Evolutionary conservation across 92 coral and sea anemone genomes (phyloP).

Genomic region (Zoanthus solanderi): DNA sequence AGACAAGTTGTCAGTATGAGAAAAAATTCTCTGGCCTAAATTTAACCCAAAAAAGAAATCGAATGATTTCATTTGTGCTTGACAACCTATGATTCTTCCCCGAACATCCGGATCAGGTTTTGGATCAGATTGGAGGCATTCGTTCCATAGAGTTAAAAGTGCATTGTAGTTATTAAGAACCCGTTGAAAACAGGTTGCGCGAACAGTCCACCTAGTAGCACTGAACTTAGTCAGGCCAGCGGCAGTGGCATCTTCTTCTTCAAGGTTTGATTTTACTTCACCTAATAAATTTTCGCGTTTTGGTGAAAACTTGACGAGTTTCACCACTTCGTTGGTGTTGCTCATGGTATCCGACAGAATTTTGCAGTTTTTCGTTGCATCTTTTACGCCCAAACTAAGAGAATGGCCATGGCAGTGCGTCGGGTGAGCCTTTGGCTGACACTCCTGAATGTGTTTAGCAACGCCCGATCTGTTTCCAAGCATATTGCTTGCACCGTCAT

Average conservation of each 20-base stretch:
- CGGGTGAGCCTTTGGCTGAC: constrained; percentile 68
- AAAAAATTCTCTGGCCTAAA: constrained; percentile 50
- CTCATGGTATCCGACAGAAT: constrained; percentile 67
- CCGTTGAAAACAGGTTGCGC: constrained; percentile 47
- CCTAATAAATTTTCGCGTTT: constrained; percentile 58
- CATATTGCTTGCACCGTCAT: constrained; percentile 56
- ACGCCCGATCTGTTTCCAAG: constrained; percentile 53
- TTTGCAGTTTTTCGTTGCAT: constrained; percentile 63
- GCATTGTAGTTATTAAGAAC: constrained; percentile 47
- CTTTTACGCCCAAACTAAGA: constrained; percentile 57
- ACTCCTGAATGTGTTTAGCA: constrained; percentile 59
- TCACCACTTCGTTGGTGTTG: constrained; percentile 62
- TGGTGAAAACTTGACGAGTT: constrained; percentile 66
- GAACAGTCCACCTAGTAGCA: constrained; percentile 52
- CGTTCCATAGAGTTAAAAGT: constrained; percentile 55
- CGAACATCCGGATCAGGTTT: constrained; percentile 61
- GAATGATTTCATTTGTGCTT: constrained; percentile 67
- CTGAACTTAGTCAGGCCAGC: constrained; percentile 51
- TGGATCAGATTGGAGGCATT: constrained; percentile 59
- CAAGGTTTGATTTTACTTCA: constrained; percentile 58
- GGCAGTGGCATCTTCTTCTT: constrained; percentile 53
- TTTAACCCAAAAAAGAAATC: constrained; percentile 61
- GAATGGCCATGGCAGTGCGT: constrained; percentile 69
- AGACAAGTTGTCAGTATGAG: constrained; percentile 55
- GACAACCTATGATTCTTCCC: constrained; percentile 68